A percentile compares a stretch with the other conserved stretches of the same genome.
Conservation (phyloP, 2,888 invertebrate genomes). For the Drosophila algonquin region DNA sequence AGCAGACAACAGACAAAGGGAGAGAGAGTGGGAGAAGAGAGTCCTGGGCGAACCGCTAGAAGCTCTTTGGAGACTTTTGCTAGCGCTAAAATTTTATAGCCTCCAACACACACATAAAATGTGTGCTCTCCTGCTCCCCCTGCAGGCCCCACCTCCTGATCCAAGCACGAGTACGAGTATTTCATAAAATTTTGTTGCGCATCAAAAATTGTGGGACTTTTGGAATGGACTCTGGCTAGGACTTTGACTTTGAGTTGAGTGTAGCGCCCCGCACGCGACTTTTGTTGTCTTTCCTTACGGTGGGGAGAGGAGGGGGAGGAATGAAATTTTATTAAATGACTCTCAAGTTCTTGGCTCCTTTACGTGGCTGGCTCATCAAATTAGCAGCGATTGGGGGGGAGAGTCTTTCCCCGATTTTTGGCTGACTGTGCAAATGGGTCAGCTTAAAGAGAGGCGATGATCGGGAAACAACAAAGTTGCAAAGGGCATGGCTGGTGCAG, state of each 20-base stretch:
- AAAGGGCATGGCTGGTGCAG: background rate
- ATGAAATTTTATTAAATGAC: conserved; percentile 75
- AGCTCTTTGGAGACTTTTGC: conserved; percentile 62
- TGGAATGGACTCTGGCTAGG: conserved; percentile 16
- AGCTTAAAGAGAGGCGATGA: conserved; percentile 27
- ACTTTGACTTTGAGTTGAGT: conserved; percentile 8
- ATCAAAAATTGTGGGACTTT: conserved; percentile 54
- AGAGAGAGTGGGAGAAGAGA: conserved; percentile 2
- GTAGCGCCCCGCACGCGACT: conserved; percentile 5
- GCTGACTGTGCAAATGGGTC: conserved; percentile 48
- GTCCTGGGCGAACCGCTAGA: conserved; percentile 54
- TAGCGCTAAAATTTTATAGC: conserved; percentile 79
- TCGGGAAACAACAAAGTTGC: conserved; percentile 20
- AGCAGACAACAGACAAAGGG: conserved; percentile 16
- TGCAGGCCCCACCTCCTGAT: background rate
- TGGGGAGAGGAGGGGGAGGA: conserved; percentile 11
- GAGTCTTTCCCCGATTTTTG: background rate
- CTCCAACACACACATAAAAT: conserved; percentile 69
- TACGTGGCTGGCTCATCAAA: conserved; percentile 40
- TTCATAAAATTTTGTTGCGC: conserved; percentile 77
- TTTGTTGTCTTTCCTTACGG: conserved; percentile 45
- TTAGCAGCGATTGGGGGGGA: conserved; percentile 28
- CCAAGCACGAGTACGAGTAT: conserved; percentile 35
- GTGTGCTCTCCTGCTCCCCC: conserved; percentile 66
- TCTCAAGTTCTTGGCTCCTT: conserved; percentile 52